Percentiles rank a stretch among this genome's conserved stretches.
Evolutionary conservation across 2,113 vertebrate genomes (phyloP).

Genomic region (Scomber japonicus): DNA sequence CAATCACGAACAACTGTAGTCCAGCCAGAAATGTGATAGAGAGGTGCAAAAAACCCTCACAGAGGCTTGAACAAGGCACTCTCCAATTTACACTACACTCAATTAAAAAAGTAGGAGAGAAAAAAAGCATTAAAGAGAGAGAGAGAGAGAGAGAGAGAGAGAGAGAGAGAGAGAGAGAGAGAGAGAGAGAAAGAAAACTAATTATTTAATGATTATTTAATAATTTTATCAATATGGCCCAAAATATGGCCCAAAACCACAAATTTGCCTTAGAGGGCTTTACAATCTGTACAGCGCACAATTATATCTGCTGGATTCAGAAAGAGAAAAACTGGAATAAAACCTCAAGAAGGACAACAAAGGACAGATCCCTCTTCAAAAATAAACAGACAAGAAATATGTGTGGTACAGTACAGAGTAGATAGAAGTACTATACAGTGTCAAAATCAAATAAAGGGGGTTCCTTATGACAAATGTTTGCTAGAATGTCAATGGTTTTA

Average conservation of each 20-base stretch:
- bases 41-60: no score
- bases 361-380: neutral
- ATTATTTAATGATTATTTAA: no score
- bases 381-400: neutral
- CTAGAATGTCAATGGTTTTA: neutral
- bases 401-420: neutral
- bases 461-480: slow-evolving; percentile 3
- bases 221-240: neutral
- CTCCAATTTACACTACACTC: no score
- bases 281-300: neutral
- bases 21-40: no score
- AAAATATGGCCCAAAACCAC: neutral
- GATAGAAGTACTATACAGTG: neutral
- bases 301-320: neutral
- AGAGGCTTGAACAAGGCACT: no score
- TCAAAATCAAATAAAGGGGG: neutral
- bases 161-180: no score
- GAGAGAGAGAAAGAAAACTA: no score
- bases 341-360: neutral
- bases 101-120: no score
- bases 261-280: neutral
- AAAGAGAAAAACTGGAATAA: neutral
- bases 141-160: no score
- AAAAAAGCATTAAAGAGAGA: no score
- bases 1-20: no score